A percentile compares a stretch with the other conserved stretches of the same genome.
These are phyloP conservation scores for Gavialis gangeticus DNA, from an alignment of 2,113 vertebrate genomes.

Conservation along the genomic window DNA sequence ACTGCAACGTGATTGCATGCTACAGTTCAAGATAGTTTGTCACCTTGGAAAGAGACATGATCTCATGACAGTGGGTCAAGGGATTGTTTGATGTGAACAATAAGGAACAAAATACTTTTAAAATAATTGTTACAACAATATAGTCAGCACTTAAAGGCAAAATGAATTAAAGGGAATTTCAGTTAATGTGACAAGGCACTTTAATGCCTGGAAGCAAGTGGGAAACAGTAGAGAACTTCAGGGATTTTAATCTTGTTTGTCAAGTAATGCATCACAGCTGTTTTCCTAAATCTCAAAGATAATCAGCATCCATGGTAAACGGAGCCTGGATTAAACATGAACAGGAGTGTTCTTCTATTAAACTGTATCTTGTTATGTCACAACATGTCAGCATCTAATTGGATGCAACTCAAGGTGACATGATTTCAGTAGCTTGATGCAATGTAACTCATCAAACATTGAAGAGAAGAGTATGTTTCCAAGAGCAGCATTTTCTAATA, in stretches of 20 bases:
- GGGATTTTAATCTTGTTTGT: constrained; percentile 71
- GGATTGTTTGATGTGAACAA: background rate
- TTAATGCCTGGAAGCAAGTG: constrained; percentile 8
- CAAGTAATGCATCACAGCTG: constrained; percentile 67
- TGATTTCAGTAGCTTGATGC: rapidly evolving
- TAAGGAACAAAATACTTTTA: background rate
- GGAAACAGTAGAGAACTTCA: constrained; percentile 37
- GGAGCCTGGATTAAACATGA: too few species aligned
- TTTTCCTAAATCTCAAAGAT: constrained; percentile 64
- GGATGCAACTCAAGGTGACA: background rate
- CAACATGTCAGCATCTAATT: background rate
- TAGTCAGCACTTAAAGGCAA: background rate
- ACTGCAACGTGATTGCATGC: background rate
- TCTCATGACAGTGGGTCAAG: background rate
- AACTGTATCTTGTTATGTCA: too few species aligned
- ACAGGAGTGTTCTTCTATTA: background rate
- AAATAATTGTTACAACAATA: constrained; percentile 56
- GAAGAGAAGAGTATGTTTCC: background rate
- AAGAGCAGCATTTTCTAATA: rapidly evolving
- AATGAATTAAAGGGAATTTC: constrained; percentile 25
- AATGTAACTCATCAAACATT: rapidly evolving
- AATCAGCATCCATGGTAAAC: constrained; percentile 47
- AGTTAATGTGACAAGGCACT: constrained; percentile 36
- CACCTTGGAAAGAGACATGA: constrained; percentile 5
- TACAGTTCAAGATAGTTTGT: constrained; percentile 33